Conservation (phyloP, 2,113 vertebrate species). For the Carassius gibelio region DNA sequence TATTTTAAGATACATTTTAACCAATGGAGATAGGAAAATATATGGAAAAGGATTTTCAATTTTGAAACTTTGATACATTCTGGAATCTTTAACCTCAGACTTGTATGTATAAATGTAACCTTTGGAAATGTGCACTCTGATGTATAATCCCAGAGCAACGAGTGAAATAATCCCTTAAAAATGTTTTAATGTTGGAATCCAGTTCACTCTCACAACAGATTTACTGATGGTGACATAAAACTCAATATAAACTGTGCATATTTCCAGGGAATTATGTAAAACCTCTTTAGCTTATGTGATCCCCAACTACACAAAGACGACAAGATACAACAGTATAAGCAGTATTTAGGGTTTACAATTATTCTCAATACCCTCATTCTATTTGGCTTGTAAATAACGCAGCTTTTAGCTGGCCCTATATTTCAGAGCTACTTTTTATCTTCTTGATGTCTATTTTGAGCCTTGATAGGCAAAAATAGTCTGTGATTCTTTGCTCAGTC, state of each 20-base stretch:
- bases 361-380: not conserved
- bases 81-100: slow-evolving; percentile 4
- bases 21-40: not conserved
- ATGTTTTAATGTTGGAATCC: slow-evolving; percentile 28
- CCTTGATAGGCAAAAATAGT: slow-evolving; percentile 11
- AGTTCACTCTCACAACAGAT: slow-evolving; percentile 29
- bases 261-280: slow-evolving; percentile 15
- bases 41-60: not conserved
- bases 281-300: slow-evolving; percentile 4
- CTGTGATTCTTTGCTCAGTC: slow-evolving; percentile 43
- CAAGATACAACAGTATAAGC: slow-evolving; percentile 10
- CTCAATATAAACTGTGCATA: not conserved
- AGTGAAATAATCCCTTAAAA: slow-evolving; percentile 21
- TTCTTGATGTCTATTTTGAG: slow-evolving; percentile 37
- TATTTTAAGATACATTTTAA: not conserved
- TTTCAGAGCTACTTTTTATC: slow-evolving; percentile 29
- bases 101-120: not conserved
- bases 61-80: not conserved
- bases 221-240: slow-evolving; percentile 38
- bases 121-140: not conserved
- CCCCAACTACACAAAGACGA: slow-evolving; percentile 4
- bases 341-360: not conserved
- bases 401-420: slow-evolving; percentile 5
- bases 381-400: not conserved
- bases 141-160: not conserved